A percentile compares a stretch with the other conserved stretches of the same genome.
Evolutionary conservation across 2,797 vertebrate genomes (phyloP).

Genomic region (Anguilla obscura): DNA sequence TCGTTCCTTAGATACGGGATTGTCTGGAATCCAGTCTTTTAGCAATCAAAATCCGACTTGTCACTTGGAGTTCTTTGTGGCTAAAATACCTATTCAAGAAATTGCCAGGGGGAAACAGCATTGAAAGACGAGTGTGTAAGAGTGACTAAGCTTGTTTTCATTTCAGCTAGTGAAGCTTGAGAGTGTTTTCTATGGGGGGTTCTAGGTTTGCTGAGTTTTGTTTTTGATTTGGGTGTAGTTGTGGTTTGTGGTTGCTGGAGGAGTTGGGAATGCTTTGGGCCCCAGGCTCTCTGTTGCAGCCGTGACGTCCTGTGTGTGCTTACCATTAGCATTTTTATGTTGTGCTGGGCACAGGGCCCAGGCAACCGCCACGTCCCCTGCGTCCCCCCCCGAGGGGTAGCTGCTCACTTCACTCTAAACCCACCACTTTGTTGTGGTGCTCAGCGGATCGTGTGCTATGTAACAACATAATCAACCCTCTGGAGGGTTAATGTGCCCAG

Average conservation of each 20-base stretch:
- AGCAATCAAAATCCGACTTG: neutral
- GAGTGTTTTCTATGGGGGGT: neutral
- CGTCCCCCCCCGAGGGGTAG: neutral
- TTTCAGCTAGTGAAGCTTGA: neutral
- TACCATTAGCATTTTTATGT: neutral
- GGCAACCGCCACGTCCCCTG: neutral
- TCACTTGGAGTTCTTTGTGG: neutral
- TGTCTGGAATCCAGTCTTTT: neutral
- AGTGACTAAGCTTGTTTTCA: conserved; percentile 13
- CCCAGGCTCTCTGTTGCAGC: neutral
- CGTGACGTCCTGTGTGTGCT: neutral
- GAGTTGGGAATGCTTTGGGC: neutral
- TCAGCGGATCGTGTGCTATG: conserved; percentile 41
- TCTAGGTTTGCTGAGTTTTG: neutral
- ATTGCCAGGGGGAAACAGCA: neutral
- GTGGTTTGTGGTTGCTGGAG: neutral
- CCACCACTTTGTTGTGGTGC: conserved; percentile 30
- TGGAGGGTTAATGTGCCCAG: conserved; percentile 23
- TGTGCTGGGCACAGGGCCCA: neutral
- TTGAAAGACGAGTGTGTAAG: neutral
- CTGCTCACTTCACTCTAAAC: conserved; percentile 2
- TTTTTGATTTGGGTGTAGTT: neutral
- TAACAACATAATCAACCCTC: conserved; percentile 38
- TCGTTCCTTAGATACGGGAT: neutral
- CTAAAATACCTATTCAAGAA: neutral